phyloP scores from a whole-genome alignment of 2,888 invertebrate genomes.

The Scrobipalpa atriplicella region DNA sequence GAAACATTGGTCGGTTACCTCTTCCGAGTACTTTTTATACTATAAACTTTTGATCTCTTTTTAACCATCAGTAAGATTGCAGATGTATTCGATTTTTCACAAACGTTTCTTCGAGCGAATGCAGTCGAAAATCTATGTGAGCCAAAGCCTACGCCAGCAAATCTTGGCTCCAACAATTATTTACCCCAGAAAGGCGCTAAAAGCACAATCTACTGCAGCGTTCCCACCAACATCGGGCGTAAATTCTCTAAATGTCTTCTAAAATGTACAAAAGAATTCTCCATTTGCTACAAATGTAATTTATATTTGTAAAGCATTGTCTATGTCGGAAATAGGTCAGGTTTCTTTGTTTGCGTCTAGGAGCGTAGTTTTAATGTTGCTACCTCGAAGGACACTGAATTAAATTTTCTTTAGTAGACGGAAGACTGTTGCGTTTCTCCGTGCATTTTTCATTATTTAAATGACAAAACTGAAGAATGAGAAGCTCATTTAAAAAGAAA shows the following conservation, averaged over 20 bases:
- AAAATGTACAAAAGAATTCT: slow-evolving; percentile 38
- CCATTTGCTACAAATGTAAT: slow-evolving; percentile 52
- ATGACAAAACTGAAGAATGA: slow-evolving; percentile 22
- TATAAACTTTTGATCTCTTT: too few relatives aligned
- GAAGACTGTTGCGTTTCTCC: slow-evolving; percentile 11
- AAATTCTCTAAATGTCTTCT: slow-evolving; percentile 34
- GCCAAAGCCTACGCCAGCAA: slow-evolving; percentile 6
- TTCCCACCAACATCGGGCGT: slow-evolving; percentile 30
- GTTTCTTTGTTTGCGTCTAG: slow-evolving; percentile 41
- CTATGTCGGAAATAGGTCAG: slow-evolving; percentile 57
- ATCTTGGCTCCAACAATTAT: neutral
- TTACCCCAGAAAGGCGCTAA: slow-evolving; percentile 4
- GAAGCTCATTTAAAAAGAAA: slow-evolving; percentile 19
- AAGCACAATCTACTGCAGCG: slow-evolving; percentile 20
- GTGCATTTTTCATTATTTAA: slow-evolving; percentile 22
- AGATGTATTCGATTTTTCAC: too few relatives aligned
- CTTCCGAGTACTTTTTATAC: too few relatives aligned
- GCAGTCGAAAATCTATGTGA: neutral
- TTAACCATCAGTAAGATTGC: too few relatives aligned
- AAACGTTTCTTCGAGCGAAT: neutral
- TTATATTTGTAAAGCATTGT: slow-evolving; percentile 58
- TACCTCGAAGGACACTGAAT: slow-evolving; percentile 12
- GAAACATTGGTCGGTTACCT: too few relatives aligned
- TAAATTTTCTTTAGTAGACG: slow-evolving; percentile 18
- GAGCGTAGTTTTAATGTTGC: slow-evolving; percentile 12